These are phyloP conservation scores for Doryteuthis pealeii DNA, from an alignment of 1,140 invertebrate genomes.

Conservation along the genomic window DNA sequence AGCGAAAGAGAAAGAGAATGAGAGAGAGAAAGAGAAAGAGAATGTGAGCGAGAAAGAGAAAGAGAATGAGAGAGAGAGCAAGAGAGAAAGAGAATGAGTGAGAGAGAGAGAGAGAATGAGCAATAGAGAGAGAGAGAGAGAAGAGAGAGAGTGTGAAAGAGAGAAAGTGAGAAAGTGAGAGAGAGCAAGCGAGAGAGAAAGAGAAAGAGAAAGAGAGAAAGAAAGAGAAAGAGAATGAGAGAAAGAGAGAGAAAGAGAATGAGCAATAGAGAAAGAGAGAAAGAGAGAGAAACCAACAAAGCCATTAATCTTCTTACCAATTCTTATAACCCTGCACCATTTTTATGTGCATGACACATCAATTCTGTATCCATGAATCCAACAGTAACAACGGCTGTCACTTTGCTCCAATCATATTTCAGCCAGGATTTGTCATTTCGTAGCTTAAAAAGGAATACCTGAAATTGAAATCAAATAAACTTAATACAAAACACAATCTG, in stretches of 20 bases:
- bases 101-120: no score
- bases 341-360: constrained; percentile 55
- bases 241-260: no score
- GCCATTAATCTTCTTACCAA: constrained; percentile 29
- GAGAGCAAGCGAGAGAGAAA: no score
- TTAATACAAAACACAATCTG: neutral
- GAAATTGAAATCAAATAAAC: constrained; percentile 23
- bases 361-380: constrained; percentile 51
- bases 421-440: constrained; percentile 47
- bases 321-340: constrained; percentile 46
- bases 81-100: no score
- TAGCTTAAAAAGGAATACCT: constrained; percentile 58
- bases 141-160: no score
- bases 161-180: no score
- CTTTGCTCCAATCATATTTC: constrained; percentile 58
- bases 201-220: no score
- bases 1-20: neutral
- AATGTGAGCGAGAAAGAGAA: no score
- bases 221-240: no score
- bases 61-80: no score
- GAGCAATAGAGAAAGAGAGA: neutral
- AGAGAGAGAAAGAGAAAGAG: neutral
- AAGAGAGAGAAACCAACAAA: neutral
- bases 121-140: no score
- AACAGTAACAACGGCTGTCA: constrained; percentile 57